phyloP scores from a whole-genome alignment of 2,113 vertebrate species.

The Cygnus buccinator region DNA sequence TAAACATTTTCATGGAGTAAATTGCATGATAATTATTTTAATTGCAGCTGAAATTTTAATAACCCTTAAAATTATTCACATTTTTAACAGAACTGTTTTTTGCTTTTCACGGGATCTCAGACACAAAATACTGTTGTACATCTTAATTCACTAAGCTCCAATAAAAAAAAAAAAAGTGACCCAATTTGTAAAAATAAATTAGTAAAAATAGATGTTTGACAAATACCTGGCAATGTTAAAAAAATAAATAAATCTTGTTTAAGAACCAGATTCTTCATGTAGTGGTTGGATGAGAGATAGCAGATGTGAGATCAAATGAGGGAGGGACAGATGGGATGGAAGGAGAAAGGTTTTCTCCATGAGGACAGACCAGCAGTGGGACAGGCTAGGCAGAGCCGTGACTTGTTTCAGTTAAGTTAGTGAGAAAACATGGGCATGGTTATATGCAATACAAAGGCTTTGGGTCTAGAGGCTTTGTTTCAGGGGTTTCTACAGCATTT shows the following conservation, averaged over 20 bases:
- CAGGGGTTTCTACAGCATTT: background rate
- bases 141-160: background rate
- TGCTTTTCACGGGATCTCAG: background rate
- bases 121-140: background rate
- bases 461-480: background rate
- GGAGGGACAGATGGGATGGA: no score
- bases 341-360: no score
- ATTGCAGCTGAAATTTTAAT: background rate
- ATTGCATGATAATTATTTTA: background rate
- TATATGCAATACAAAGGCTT: background rate
- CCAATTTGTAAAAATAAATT: background rate
- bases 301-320: background rate
- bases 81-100: background rate
- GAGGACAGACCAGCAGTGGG: background rate
- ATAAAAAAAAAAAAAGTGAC: background rate
- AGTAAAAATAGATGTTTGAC: background rate
- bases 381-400: background rate
- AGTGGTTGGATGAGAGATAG: background rate
- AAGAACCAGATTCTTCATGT: background rate
- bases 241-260: background rate
- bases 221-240: background rate
- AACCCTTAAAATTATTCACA: background rate
- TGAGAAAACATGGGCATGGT: background rate
- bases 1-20: background rate
- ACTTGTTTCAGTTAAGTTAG: background rate